Base-by-base conservation (phyloP, 2,797 vertebrate species). In the Iguana delicatissima region DNA sequence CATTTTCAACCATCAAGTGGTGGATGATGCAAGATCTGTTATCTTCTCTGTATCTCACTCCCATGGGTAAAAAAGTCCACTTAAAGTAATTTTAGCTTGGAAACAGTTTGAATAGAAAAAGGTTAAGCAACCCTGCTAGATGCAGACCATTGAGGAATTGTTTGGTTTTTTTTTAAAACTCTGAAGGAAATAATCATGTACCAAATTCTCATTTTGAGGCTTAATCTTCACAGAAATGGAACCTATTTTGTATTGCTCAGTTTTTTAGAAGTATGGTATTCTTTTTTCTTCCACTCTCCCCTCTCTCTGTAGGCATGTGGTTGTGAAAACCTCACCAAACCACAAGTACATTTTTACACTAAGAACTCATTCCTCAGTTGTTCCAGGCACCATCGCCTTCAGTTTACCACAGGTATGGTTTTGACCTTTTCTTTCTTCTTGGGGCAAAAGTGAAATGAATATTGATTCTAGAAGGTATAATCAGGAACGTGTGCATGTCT, bases 271-370 rank as follows among this genome's bases (percentile, higher is more conserved):
- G 8, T 92, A 29, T 93, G 92, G 80, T 2, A 0, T 59, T 90
- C 1, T 46, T n/a, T 38, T 95, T 59, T 96, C 62, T 95, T 57
- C 29, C 67, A 95, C 46, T 94, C 84, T 93, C 59, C 94, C 0
- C 1, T 55, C 96, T 46, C 95, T 89, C 94, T 88, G 3, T 91
- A 99, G 99, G 13, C 98, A 99, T 4, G 98, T 99, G 80, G 91
- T 96, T 1, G 98, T 99, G 93, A 98, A 98, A 96, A 99, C 98
- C 57, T 97, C 97, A 8, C 98, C 98, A 57, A 97, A 95, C 90
- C 98, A 99, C 95, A 98, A 97, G 91, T 99, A 97, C 89, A 97
- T 98, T 42, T 99, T 99, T 94, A 99, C 99, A 0, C 94, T 99
- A 95, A 98, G 95, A 96, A 98, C 93, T 0, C 98, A 99, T 67